Evolutionary conservation across 2,797 vertebrate genomes (phyloP), one percentile per base, ranked within the genome.

Genomic region (Esox masquinongy): DNA sequence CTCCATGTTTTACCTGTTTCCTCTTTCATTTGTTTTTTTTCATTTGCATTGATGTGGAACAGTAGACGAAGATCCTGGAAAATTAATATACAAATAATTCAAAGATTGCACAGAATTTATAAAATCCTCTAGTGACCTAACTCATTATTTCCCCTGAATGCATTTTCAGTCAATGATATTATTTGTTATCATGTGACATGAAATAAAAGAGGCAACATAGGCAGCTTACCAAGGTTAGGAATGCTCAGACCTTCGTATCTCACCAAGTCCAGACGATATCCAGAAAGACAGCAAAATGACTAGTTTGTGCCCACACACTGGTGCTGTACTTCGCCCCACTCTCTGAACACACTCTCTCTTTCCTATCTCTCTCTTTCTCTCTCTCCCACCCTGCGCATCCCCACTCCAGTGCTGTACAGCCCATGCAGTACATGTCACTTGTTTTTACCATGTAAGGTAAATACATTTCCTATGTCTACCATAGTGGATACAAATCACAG

Each of bases 171-270:
- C 26, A 36, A 36, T 31, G 31, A 34, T 15, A 17, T 17, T 67
- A 29, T 67, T 0, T 8, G 17, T 67, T 17, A 66, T 34, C 29
- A 36, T 67, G 29, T 31, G 16, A 29, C 24, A 31, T 67, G 64
- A 61, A 61, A 61, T 66, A 17, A 49, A 39, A 66, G 16, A 66
- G 64, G 11, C 17, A 66, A 24, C 26, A 43, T 63, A 22, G 43
- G 31, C 34, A 66, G 34, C 91, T 93, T 84, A 93, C 92, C 90
- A 86, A 90, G n/a, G 36, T 80, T 80, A 79, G 68, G 51, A 74
- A 15, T 70, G 71, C n/a, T 61, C 74, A 71, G 68, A 53, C 22
- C 69, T 80, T 61, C 5, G 2, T 79, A 77, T 76, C 76, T 24
- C 7, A 70, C 31, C 16, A 64, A n/a, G 53, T 85, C 66, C 83